Conservation (phyloP, 2,797 vertebrate genomes). For the Amazona ochrocephala region DNA sequence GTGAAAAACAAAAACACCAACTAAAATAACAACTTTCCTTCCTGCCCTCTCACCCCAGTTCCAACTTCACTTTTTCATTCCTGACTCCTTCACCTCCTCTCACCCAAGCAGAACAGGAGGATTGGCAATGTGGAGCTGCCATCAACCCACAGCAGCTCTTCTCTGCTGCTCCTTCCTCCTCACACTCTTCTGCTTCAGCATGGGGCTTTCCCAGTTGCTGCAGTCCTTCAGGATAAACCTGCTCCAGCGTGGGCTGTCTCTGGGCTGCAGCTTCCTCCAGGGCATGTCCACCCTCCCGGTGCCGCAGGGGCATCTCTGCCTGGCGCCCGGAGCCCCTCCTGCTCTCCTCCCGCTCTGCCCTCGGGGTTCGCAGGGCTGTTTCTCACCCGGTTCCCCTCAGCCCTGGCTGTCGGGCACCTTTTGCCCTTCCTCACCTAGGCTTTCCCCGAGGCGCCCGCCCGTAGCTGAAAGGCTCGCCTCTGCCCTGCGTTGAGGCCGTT, state of each 20-base stretch:
- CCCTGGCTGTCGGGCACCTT: not conserved
- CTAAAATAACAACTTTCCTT: not conserved
- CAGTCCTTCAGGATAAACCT: not conserved
- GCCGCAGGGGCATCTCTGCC: not conserved
- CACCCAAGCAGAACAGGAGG: rapidly evolving
- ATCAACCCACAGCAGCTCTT: not conserved
- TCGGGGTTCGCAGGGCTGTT: not conserved
- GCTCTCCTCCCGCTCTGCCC: not conserved
- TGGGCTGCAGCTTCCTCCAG: not conserved
- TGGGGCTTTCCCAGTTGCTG: not conserved
- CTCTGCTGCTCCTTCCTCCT: not conserved
- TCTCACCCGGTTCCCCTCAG: no score
- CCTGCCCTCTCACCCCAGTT: not conserved
- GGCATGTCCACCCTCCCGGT: not conserved
- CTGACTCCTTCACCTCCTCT: not conserved
- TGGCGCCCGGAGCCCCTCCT: not conserved
- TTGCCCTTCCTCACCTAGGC: not conserved
- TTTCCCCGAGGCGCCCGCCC: not conserved
- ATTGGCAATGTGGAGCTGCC: rapidly evolving
- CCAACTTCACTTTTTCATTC: not conserved
- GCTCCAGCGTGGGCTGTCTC: not conserved
- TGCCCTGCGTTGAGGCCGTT: not conserved
- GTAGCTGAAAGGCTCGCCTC: not conserved
- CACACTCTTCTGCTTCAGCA: not conserved
- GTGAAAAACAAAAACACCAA: not conserved